phyloP scores from a whole-genome alignment of 2,113 vertebrate genomes.

The Calypte anna region DNA sequence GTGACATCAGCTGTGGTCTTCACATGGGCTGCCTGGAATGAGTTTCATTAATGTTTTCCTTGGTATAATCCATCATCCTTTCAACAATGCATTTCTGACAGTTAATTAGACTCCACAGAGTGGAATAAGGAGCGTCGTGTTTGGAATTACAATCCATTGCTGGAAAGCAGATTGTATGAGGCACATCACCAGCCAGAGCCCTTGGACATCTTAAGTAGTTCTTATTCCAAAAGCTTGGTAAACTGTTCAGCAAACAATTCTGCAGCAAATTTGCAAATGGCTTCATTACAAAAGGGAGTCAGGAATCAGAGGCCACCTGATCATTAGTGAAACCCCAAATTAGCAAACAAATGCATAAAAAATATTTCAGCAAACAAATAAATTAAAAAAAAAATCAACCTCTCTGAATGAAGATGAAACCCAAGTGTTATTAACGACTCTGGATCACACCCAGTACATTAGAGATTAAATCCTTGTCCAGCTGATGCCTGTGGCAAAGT shows the following conservation, averaged over 20 bases:
- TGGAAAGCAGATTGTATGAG: constrained; percentile 40
- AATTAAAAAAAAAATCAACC: not conserved
- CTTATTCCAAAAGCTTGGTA: constrained; percentile 19
- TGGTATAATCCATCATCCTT: constrained; percentile 84
- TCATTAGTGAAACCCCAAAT: not conserved
- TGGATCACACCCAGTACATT: not conserved
- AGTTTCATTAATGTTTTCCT: constrained; percentile 81
- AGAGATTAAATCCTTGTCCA: not conserved
- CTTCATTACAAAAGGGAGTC: not conserved
- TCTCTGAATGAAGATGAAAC: not conserved
- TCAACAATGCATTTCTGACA: constrained; percentile 84
- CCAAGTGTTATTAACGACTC: not conserved
- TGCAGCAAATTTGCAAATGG: not conserved
- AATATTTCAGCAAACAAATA: not conserved
- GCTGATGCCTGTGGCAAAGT: not conserved
- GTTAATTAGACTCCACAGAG: constrained; percentile 86
- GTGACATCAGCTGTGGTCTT: constrained; percentile 49
- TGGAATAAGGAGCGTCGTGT: constrained; percentile 72
- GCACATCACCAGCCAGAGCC: not conserved
- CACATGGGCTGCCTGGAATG: constrained; percentile 70
- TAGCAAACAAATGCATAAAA: not conserved
- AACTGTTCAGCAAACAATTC: constrained; percentile 28
- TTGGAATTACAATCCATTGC: constrained; percentile 71
- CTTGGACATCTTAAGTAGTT: constrained; percentile 38
- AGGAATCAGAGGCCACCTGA: not conserved